Evolutionary conservation across 2,888 invertebrate genomes (phyloP), one percentile per base, ranked within the genome.

Genomic region (Cistogaster globosa): DNA sequence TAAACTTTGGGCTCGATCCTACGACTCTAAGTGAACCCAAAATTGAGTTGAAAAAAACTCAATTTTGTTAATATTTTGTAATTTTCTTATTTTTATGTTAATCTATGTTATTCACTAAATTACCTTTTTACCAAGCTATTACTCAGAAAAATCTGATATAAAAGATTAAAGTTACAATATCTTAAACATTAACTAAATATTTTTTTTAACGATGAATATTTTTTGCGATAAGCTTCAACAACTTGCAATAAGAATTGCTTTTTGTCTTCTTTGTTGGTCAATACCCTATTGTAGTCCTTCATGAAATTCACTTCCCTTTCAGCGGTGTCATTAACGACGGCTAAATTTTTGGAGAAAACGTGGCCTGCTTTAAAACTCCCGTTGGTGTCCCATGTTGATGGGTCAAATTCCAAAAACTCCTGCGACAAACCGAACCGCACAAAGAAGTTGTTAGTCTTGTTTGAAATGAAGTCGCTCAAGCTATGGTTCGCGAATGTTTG

Each of bases 251-350:
- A 38, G n/a, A 53, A 58, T 53, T 75, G 74, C 36, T 63, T 75
- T 53, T 62, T 62, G 18, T 63, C 62, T 45, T 75, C 65, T 42
- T 75, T 55, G 18, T 63, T 75, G 11, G 55, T 55, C 14, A 75
- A 38, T 16, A 57, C 3, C 16, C 38, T 2, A 38, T 38, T 38
- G 6, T 38, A 38, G 38, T 38, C 38, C 38, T 38, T 38, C 38
- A 38, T 38, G 14, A 55, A 48, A 32, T 76, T 42, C 18, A 76
- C 26, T 26, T 4, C 26, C 4, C 4, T 26, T 26, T 26, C 26
- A 26, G 26, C 26, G 2, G 26, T 26, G 26, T 26, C 20, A 57
- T 65, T 55, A 38, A 63, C 36, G 22, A 57, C 67, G 38, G 45
- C 11, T 55, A 67, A 60, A 58, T 77, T 53, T 26, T 65, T 67